These are phyloP conservation scores for Macropus fuliginosus DNA, from an alignment of 2,797 vertebrate species.

Conservation along the genomic window DNA sequence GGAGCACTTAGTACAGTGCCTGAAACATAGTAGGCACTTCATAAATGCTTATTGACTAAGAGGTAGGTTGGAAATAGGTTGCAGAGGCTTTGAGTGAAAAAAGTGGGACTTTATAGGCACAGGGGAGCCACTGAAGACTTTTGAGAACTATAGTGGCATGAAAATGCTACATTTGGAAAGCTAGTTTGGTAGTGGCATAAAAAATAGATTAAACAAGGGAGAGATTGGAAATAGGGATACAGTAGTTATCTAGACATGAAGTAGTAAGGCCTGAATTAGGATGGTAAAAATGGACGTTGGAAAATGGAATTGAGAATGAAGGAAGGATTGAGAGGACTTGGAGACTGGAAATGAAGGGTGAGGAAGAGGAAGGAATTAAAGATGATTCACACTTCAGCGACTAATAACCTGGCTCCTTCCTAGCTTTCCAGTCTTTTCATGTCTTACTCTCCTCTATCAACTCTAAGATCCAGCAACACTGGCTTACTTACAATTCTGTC, in stretches of 20 bases:
- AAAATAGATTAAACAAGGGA: neutral
- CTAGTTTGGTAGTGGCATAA: neutral
- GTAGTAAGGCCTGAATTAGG: neutral
- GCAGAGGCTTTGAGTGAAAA: neutral
- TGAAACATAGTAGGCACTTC: neutral
- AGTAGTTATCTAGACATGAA: neutral
- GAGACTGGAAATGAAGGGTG: neutral
- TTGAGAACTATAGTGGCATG: neutral
- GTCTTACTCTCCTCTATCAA: neutral
- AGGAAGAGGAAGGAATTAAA: neutral
- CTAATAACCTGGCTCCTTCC: neutral
- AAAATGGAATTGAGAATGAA: neutral
- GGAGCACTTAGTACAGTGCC: neutral
- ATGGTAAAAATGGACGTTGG: neutral
- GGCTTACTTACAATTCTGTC: neutral
- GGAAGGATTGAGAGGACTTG: neutral
- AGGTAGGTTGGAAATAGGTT: neutral
- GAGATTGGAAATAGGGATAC: neutral
- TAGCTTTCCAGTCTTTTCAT: neutral
- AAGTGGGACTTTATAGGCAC: neutral
- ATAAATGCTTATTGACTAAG: neutral
- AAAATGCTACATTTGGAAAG: neutral
- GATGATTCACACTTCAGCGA: neutral
- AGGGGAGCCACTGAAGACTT: neutral
- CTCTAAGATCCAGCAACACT: neutral